Evolutionary conservation across 2,113 vertebrate species (phyloP).

Genomic region (Aix galericulata): DNA sequence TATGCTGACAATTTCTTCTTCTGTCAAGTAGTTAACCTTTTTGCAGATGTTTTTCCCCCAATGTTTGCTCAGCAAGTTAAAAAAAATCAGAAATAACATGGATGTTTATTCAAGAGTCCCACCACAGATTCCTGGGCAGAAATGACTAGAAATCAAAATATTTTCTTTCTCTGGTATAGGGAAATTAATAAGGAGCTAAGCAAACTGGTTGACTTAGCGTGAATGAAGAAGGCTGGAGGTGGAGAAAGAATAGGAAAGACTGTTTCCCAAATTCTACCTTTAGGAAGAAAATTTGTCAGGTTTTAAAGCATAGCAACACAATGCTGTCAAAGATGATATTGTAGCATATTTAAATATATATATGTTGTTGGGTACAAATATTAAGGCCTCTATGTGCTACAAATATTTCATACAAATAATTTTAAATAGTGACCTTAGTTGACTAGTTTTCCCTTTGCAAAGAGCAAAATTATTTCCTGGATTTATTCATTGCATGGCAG

Average conservation of each 20-base stretch:
- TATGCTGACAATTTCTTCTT: fast-evolving
- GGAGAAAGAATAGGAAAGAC: not conserved
- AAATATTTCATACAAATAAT: not conserved
- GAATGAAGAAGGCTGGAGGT: not conserved
- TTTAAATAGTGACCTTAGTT: not conserved
- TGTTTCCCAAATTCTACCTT: not conserved
- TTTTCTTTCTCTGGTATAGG: not conserved
- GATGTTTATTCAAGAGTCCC: not conserved
- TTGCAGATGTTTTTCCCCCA: fast-evolving
- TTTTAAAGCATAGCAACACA: not conserved
- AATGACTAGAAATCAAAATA: not conserved
- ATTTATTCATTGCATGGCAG: not conserved
- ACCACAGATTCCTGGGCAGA: not conserved
- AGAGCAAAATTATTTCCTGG: fast-evolving
- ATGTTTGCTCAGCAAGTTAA: not conserved
- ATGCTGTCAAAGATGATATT: not conserved
- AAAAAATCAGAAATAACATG: not conserved
- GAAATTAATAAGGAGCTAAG: not conserved
- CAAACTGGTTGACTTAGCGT: not conserved
- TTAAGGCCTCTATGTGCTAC: not conserved
- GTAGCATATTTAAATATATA: not conserved
- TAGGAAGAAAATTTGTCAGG: not conserved
- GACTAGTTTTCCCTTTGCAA: not conserved
- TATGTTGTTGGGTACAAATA: not conserved
- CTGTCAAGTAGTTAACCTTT: not conserved